phyloP scores from a whole-genome alignment of 2,888 invertebrate species.

The Chaitophorus viminalis region DNA sequence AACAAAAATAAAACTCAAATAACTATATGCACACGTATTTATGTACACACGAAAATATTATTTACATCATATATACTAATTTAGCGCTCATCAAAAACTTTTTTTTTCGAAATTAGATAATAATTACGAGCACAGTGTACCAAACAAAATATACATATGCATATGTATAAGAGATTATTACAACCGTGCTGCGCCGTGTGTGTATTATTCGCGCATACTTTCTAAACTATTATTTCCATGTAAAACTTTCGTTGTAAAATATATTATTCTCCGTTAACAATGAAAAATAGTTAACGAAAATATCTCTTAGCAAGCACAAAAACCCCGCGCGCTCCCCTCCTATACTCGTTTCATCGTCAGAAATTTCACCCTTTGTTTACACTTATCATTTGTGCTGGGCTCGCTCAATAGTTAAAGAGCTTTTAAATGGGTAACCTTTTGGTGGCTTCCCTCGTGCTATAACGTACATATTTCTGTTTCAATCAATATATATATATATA shows the following conservation, averaged over 20 bases:
- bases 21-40: neutral
- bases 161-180: neutral
- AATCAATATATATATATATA: too few relatives aligned
- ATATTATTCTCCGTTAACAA: neutral
- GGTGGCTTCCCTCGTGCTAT: constrained; percentile 17
- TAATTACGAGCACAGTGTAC: neutral
- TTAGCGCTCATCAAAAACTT: neutral
- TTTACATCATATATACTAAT: neutral
- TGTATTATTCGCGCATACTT: neutral
- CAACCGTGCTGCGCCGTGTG: neutral
- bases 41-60: neutral
- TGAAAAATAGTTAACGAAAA: neutral
- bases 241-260: neutral
- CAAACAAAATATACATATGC: neutral
- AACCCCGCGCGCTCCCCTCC: neutral
- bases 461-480: neutral
- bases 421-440: constrained; percentile 48
- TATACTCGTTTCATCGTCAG: neutral
- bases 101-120: neutral
- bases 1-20: neutral
- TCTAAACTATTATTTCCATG: neutral
- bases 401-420: constrained; percentile 43
- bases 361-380: constrained; percentile 55
- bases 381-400: constrained; percentile 15
- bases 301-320: neutral